phyloP scores from a whole-genome alignment of 2,888 invertebrate genomes.

The Barypeithes pellucidus region DNA sequence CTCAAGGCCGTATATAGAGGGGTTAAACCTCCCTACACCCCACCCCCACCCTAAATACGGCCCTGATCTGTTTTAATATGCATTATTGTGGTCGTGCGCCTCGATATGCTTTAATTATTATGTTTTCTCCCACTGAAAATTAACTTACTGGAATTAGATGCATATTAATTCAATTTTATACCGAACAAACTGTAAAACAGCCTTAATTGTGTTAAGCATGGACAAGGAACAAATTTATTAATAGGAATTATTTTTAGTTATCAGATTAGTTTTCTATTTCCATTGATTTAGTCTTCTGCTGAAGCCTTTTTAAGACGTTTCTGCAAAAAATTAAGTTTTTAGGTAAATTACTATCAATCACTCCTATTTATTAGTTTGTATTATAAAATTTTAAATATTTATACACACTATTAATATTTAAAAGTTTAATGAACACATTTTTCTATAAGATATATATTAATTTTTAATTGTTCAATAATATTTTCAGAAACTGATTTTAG shows the following conservation, averaged over 20 bases:
- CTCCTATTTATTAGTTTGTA: not conserved
- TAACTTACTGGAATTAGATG: too few relatives aligned
- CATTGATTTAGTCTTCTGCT: conserved; percentile 63
- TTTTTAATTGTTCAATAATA: too few relatives aligned
- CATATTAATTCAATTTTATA: not conserved
- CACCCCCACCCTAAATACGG: too few relatives aligned
- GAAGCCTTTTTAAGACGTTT: conserved; percentile 69
- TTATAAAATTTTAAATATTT: not conserved
- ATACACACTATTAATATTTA: not conserved
- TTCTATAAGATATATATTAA: too few relatives aligned
- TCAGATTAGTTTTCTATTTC: conserved; percentile 55
- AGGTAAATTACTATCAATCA: not conserved
- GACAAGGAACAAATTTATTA: conserved; percentile 46
- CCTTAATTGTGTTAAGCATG: conserved; percentile 14
- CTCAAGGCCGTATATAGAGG: too few relatives aligned
- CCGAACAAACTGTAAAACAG: conserved; percentile 4
- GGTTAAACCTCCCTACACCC: too few relatives aligned
- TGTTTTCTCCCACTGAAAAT: too few relatives aligned
- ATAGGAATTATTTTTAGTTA: conserved; percentile 45
- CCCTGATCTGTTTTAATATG: too few relatives aligned
- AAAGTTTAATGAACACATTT: too few relatives aligned
- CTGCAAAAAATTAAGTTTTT: conserved; percentile 65
- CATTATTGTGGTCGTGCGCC: too few relatives aligned
- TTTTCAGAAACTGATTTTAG: too few relatives aligned
- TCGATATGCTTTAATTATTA: too few relatives aligned